Evolutionary conservation across 2,113 vertebrate genomes (phyloP).

Genomic region (Thunnus thynnus): DNA sequence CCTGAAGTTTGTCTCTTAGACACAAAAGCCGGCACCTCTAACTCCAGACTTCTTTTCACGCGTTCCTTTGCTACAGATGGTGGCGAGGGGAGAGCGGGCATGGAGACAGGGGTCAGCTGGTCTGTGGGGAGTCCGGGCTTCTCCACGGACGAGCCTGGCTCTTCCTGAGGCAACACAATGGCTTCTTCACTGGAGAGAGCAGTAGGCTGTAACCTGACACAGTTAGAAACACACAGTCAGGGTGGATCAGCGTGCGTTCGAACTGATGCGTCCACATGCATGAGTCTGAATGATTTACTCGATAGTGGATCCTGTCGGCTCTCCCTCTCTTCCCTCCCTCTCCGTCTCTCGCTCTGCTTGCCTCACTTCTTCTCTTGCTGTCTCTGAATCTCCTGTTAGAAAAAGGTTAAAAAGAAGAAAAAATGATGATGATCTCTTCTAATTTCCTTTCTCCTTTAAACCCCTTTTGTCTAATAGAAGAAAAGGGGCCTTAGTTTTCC

Average conservation of each 20-base stretch:
- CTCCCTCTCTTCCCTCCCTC: constrained; percentile 4
- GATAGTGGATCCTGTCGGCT: constrained; percentile 51
- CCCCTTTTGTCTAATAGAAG: background rate
- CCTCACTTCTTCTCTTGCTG: constrained; percentile 3
- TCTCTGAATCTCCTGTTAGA: constrained; percentile 29
- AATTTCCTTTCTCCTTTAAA: background rate
- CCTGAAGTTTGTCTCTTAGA: background rate
- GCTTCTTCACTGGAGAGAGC: constrained; percentile 54
- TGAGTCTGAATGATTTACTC: constrained; percentile 62
- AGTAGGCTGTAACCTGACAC: constrained; percentile 66
- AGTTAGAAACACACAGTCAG: background rate
- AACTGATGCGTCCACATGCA: background rate
- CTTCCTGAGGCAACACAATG: constrained; percentile 59
- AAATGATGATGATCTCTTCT: background rate
- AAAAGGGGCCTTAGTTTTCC: constrained; percentile 9
- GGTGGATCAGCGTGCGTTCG: background rate
- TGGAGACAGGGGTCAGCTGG: constrained; percentile 58
- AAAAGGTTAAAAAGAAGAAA: background rate
- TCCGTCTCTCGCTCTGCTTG: constrained; percentile 22
- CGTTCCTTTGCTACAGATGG: background rate
- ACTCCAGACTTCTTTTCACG: too few relatives aligned
- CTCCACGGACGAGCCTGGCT: constrained; percentile 25
- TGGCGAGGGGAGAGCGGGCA: constrained; percentile 4
- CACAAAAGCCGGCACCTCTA: constrained; percentile 46
- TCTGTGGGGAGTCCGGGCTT: constrained; percentile 23